phyloP scores from a whole-genome alignment of 2,113 vertebrate genomes.

The Myiozetetes cayanensis region DNA sequence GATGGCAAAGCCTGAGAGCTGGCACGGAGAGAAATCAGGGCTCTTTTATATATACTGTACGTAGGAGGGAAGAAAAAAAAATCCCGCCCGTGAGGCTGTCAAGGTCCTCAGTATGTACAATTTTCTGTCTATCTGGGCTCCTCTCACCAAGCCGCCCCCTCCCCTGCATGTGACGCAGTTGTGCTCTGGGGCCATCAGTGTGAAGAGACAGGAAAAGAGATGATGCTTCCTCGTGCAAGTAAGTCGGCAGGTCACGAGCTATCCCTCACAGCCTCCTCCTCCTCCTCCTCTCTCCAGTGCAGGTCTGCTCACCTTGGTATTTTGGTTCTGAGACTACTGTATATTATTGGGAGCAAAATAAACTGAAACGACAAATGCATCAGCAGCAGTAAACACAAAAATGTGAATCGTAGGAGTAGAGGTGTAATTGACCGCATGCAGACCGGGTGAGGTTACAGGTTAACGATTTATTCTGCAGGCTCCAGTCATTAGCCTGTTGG shows the following conservation, averaged over 20 bases:
- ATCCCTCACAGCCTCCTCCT: background rate
- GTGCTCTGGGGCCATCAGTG: constrained; percentile 57
- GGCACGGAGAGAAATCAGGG: background rate
- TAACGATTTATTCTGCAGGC: constrained; percentile 60
- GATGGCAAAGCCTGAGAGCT: constrained; percentile 40
- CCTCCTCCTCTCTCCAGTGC: background rate
- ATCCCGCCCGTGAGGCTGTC: constrained; percentile 59
- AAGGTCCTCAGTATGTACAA: constrained; percentile 62
- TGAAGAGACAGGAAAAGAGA: background rate
- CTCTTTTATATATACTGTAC: constrained; percentile 47
- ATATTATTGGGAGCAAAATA: constrained; percentile 8
- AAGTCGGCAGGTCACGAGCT: constrained; percentile 42
- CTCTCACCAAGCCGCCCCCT: constrained; percentile 34
- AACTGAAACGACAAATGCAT: background rate
- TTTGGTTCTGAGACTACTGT: background rate
- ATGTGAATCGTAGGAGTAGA: background rate
- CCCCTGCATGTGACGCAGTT: constrained; percentile 70
- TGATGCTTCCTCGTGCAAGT: constrained; percentile 51
- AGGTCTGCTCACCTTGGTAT: background rate
- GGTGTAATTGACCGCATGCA: constrained; percentile 37
- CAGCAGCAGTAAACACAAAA: background rate
- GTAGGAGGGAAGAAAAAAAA: background rate
- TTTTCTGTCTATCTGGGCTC: constrained; percentile 63
- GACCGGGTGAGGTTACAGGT: constrained; percentile 60
- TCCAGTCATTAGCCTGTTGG: constrained; percentile 53